Evolutionary conservation across 2,797 vertebrate genomes (phyloP).

Genomic region (Fundulus diaphanus): DNA sequence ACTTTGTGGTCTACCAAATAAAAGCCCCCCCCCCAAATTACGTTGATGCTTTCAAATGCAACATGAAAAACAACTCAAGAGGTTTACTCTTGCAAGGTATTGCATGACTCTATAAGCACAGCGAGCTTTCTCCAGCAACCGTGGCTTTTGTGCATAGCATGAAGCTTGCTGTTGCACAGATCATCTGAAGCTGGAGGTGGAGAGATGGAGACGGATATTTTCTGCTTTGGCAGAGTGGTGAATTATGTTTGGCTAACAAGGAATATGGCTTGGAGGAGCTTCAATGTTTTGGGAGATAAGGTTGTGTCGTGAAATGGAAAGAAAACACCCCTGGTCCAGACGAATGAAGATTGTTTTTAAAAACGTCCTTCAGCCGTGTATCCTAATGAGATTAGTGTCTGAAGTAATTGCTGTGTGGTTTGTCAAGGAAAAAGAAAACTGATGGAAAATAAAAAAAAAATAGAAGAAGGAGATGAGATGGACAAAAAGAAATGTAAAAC

Average conservation of each 20-base stretch:
- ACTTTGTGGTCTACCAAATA: neutral
- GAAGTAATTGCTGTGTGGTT: slow-evolving; percentile 44
- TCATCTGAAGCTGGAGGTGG: slow-evolving; percentile 57
- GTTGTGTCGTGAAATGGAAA: neutral
- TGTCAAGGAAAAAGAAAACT: slow-evolving; percentile 26
- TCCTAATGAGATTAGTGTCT: slow-evolving; percentile 59
- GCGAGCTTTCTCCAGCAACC: slow-evolving; percentile 15
- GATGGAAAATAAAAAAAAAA: neutral
- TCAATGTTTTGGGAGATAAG: slow-evolving; percentile 33
- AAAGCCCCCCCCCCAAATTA: neutral
- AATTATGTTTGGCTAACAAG: slow-evolving; percentile 56
- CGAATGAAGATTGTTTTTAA: slow-evolving; percentile 18
- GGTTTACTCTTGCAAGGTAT: neutral
- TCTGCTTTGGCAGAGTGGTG: slow-evolving; percentile 49
- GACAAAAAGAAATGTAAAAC: slow-evolving; percentile 10
- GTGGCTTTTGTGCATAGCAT: slow-evolving; percentile 27
- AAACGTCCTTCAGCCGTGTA: slow-evolving; percentile 28
- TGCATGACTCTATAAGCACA: neutral
- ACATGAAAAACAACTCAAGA: neutral
- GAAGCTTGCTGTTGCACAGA: slow-evolving; percentile 49
- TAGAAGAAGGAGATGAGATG: neutral
- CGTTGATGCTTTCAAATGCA: neutral
- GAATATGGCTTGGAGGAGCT: slow-evolving; percentile 49
- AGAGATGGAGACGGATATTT: slow-evolving; percentile 44
- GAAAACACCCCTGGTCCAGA: slow-evolving; percentile 33